phyloP scores from a whole-genome alignment of 2,888 invertebrate species.

The Zootermopsis nevadensis region DNA sequence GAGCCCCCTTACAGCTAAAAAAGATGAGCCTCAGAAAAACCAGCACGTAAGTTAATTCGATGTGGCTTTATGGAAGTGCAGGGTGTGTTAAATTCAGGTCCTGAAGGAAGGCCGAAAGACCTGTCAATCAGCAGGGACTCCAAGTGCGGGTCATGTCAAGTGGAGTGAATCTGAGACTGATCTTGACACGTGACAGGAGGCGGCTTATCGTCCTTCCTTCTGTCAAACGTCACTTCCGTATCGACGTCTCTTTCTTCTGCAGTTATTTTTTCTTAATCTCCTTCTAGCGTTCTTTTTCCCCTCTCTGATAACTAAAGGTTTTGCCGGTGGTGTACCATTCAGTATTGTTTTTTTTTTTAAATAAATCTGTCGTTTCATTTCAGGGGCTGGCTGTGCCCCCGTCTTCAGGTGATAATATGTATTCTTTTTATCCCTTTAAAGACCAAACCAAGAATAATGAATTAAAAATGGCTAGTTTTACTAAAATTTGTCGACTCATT shows the following conservation, averaged over 20 bases:
- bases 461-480: too few relatives aligned
- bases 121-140: background rate
- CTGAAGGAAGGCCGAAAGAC: background rate
- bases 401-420: too few relatives aligned
- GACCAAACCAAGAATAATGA: too few relatives aligned
- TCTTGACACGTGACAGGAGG: too few relatives aligned
- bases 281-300: background rate
- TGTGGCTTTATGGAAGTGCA: background rate
- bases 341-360: too few relatives aligned
- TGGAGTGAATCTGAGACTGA: background rate
- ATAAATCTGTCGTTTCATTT: too few relatives aligned
- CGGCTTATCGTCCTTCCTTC: background rate
- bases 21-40: slow-evolving; percentile 36
- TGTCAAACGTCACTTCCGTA: background rate
- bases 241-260: background rate
- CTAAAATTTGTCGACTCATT: too few relatives aligned
- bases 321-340: too few relatives aligned
- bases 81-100: slow-evolving; percentile 6
- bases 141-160: background rate
- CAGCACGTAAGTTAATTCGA: slow-evolving; percentile 32
- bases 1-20: slow-evolving; percentile 42
- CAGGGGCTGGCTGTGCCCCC: too few relatives aligned
- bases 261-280: background rate
- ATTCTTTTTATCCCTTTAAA: too few relatives aligned
- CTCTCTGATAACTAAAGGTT: background rate